Evolutionary conservation across 2,888 invertebrate species (phyloP).

Genomic region (Apantesis nais): DNA sequence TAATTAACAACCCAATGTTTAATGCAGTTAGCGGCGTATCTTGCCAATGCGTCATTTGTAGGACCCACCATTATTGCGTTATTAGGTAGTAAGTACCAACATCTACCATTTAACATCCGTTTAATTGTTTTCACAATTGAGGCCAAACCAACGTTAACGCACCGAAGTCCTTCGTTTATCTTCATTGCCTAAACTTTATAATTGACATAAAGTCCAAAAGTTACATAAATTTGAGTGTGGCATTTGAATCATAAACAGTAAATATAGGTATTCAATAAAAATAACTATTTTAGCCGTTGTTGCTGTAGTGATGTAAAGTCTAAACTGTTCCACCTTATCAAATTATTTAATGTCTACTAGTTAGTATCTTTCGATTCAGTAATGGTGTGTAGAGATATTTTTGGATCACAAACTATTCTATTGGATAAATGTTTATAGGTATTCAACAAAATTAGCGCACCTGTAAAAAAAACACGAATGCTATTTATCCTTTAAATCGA

Average conservation of each 20-base stretch:
- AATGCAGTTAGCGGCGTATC: constrained; percentile 40
- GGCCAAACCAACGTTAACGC: constrained; percentile 44
- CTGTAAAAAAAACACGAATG: not conserved
- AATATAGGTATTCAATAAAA: not conserved
- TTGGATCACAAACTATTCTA: constrained; percentile 28
- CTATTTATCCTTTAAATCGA: not conserved
- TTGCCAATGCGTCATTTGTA: constrained; percentile 39
- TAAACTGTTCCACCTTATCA: not conserved
- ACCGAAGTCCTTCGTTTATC: constrained; percentile 37
- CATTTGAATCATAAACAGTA: too few species aligned
- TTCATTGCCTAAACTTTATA: constrained; percentile 13
- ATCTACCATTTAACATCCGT: constrained; percentile 56
- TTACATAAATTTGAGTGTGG: constrained; percentile 9
- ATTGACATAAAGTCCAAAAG: constrained; percentile 4
- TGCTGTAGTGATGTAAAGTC: not conserved
- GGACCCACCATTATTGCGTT: constrained; percentile 31
- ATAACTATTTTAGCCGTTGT: not conserved
- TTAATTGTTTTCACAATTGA: constrained; percentile 69
- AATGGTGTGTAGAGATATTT: constrained; percentile 28
- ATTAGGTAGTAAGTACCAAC: constrained; percentile 13
- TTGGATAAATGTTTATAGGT: constrained; percentile 33
- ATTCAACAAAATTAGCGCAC: constrained; percentile 7
- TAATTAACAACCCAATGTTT: constrained; percentile 3
- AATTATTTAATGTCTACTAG: not conserved
- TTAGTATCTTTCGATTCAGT: not conserved